Evolutionary conservation across 1,140 invertebrate genomes (phyloP), one percentile per base, ranked within the genome.

Genomic region (Drosophila suzukii): DNA sequence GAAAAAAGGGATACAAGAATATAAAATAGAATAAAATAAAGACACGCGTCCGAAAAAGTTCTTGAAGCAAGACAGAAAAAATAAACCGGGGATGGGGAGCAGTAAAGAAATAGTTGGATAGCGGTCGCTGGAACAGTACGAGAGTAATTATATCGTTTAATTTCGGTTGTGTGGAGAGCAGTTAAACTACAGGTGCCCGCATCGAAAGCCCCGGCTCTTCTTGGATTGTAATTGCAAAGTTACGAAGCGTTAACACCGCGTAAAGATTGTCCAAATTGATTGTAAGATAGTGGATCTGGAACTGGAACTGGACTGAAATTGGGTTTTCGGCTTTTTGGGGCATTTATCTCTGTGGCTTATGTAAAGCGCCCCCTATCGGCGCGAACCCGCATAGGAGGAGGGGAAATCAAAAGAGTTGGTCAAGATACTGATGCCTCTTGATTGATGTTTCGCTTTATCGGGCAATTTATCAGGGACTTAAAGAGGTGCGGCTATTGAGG

Each of bases 211-310:
- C 38, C 39, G 1, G n/a, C 38, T 41, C 12, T 27, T 47, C 50
- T 38, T 10, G 6, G 39, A 61, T 57, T 43, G 67, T 81, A 85
- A 85, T 85, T 81, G 68, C 62, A 67, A 81, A 77, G 51, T 75
- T 78, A 78, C 81, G 74, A 86, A 86, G 82, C 81, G 81, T 85
- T 84, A 85, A 85, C 77, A 84, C 75, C 73, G 77, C 81, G 74
- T 85, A 60, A 85, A 85, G 81, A 85, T 85, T 77, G 82, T 47
- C 78, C 65, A 81, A 76, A 63, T 47, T 61, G 81, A 85, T 85
- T 70, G 67, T 32, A 6, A 24, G 44, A 20, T 36, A 32, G 47
- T 7, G 30, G 15, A 57, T 68, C 36, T 34, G 78, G 34, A 62
- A 67, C 68, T 55, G 49, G 17, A 47, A 62, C 65, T 57, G 30